Conservation (phyloP, 2,113 vertebrate genomes). For the Gobius niger region DNA sequence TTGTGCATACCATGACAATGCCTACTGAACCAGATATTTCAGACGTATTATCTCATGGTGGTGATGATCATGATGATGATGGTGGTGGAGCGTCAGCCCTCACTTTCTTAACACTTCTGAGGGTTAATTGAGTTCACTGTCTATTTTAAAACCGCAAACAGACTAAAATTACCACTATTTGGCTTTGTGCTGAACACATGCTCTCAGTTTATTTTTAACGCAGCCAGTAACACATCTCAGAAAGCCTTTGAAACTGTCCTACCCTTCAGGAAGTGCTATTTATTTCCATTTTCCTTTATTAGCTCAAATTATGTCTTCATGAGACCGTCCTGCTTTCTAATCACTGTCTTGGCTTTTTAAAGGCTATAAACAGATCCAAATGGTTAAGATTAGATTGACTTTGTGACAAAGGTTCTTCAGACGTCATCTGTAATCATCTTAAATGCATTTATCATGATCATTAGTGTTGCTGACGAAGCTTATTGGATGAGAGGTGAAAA, state of each 20-base stretch:
- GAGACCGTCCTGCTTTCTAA: constrained; percentile 33
- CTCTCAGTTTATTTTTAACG: constrained; percentile 46
- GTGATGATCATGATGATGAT: constrained; percentile 14
- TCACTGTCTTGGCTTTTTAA: not conserved
- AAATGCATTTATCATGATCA: too few species aligned
- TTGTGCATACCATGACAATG: not conserved
- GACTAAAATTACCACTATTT: constrained; percentile 33
- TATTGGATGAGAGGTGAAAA: too few species aligned
- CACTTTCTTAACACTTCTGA: constrained; percentile 15
- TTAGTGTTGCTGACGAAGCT: too few species aligned
- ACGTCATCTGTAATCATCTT: too few species aligned
- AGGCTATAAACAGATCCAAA: not conserved
- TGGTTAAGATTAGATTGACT: not conserved
- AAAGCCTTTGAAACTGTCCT: constrained; percentile 38
- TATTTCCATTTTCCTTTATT: constrained; percentile 35
- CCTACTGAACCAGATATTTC: constrained; percentile 27
- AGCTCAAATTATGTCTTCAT: constrained; percentile 37
- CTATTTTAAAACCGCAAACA: constrained; percentile 18
- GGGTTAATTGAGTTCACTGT: constrained; percentile 48
- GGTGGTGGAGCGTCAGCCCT: constrained; percentile 25
- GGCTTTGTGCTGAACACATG: constrained; percentile 28
- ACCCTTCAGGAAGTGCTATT: constrained; percentile 23
- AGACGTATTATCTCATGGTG: constrained; percentile 19
- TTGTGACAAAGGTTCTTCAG: too few species aligned
- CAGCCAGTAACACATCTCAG: constrained; percentile 15